Conservation (phyloP, 92 coral and sea anemone species). For the Porites cylindrica region DNA sequence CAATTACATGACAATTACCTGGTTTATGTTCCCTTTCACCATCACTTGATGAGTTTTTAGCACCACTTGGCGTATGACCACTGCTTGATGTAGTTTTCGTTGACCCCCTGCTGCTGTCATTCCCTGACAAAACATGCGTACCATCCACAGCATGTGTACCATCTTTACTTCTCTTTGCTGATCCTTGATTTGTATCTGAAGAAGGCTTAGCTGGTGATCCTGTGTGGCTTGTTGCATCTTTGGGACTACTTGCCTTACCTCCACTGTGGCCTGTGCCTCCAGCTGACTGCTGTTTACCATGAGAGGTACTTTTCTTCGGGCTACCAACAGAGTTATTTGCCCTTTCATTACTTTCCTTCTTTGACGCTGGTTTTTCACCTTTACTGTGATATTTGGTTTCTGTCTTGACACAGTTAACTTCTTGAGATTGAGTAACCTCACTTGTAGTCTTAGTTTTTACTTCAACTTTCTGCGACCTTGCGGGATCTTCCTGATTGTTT, state of each 20-base stretch:
- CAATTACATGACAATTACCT: constrained; percentile 30
- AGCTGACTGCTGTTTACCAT: constrained; percentile 30
- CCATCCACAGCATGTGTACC: constrained; percentile 22
- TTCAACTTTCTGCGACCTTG: constrained; percentile 51
- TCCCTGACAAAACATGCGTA: constrained; percentile 9
- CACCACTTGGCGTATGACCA: constrained; percentile 51
- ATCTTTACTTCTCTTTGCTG: constrained; percentile 56
- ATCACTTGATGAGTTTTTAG: constrained; percentile 46
- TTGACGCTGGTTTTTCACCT: constrained; percentile 30
- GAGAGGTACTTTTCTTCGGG: constrained; percentile 32
- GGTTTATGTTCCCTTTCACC: constrained; percentile 78
- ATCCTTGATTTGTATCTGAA: not conserved
- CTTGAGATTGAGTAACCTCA: constrained; percentile 43
- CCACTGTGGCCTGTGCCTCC: not conserved
- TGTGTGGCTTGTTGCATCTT: constrained; percentile 18
- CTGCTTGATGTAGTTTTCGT: constrained; percentile 49
- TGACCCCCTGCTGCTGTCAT: constrained; percentile 43
- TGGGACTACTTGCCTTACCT: constrained; percentile 30
- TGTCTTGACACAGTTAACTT: constrained; percentile 48
- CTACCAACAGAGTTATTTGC: constrained; percentile 30
- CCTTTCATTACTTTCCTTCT: constrained; percentile 26
- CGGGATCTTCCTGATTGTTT: constrained; percentile 42
- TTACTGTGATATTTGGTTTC: constrained; percentile 37
- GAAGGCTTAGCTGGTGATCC: constrained; percentile 8
- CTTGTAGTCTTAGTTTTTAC: constrained; percentile 50